Conservation (phyloP, 2,888 invertebrate species). For the Heliconius charithonia region DNA sequence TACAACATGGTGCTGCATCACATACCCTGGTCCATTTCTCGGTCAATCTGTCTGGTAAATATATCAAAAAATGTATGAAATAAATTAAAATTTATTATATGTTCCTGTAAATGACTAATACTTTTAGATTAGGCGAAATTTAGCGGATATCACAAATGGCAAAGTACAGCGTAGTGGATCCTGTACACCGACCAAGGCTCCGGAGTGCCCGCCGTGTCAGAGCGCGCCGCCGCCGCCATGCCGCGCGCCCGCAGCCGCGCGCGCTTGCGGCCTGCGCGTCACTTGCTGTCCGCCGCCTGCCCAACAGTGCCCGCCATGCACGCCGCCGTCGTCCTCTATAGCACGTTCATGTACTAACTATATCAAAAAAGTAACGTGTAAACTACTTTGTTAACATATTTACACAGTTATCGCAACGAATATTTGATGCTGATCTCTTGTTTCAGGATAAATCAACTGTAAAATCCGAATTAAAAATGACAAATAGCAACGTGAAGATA, state of each 20-base stretch:
- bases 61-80: not conserved
- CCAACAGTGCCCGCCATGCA: constrained; percentile 52
- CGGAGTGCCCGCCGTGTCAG: constrained; percentile 27
- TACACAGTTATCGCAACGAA: not conserved
- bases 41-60: constrained; percentile 7
- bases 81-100: not conserved
- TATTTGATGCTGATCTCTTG: not conserved
- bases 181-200: constrained; percentile 1
- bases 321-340: constrained; percentile 40
- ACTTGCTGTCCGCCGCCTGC: constrained; percentile 52
- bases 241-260: constrained; percentile 40
- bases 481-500: constrained; percentile 29
- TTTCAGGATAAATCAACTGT: not conserved
- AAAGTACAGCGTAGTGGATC: constrained; percentile 26
- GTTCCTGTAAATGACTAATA: not conserved
- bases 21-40: constrained; percentile 4
- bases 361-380: constrained; percentile 30
- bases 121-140: constrained; percentile 21
- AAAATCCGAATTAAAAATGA: not conserved
- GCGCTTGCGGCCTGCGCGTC: constrained; percentile 49
- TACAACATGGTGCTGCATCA: not conserved
- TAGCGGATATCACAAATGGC: not conserved
- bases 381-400: not conserved
- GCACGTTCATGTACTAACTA: constrained; percentile 45
- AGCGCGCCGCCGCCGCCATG: constrained; percentile 37